Conservation (phyloP, 2,113 vertebrate genomes). For the Gavialis gangeticus region DNA sequence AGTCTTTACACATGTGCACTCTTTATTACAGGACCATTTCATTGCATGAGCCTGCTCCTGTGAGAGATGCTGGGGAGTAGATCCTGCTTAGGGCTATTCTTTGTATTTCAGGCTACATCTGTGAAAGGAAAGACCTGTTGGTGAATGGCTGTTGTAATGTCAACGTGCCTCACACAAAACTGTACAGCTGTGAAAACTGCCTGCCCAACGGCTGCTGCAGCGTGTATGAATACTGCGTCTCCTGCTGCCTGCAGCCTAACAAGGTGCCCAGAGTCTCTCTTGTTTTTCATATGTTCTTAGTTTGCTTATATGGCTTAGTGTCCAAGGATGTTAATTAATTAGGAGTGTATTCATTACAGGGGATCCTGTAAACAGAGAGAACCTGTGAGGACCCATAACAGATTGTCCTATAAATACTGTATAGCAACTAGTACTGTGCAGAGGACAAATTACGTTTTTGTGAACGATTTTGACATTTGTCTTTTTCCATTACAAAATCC, state of each 20-base stretch:
- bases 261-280: conserved; percentile 80
- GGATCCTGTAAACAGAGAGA: not conserved
- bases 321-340: not conserved
- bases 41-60: not conserved
- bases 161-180: conserved; percentile 81
- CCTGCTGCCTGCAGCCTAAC: conserved; percentile 95
- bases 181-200: conserved; percentile 92
- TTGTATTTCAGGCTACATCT: conserved; percentile 90
- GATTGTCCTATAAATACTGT: not conserved
- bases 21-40: not conserved
- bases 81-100: not conserved
- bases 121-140: conserved; percentile 92
- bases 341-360: not conserved
- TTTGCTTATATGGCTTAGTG: not conserved
- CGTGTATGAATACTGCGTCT: conserved; percentile 93
- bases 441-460: not conserved
- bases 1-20: not conserved
- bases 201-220: conserved; percentile 92
- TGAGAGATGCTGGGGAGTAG: fast-evolving
- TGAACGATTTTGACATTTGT: not conserved
- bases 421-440: not conserved
- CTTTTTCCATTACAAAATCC: not conserved
- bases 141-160: conserved; percentile 93
- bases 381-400: not conserved
- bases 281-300: not conserved